Evolutionary conservation across 2,888 invertebrate genomes (phyloP).

Genomic region (Griposia aprilina): DNA sequence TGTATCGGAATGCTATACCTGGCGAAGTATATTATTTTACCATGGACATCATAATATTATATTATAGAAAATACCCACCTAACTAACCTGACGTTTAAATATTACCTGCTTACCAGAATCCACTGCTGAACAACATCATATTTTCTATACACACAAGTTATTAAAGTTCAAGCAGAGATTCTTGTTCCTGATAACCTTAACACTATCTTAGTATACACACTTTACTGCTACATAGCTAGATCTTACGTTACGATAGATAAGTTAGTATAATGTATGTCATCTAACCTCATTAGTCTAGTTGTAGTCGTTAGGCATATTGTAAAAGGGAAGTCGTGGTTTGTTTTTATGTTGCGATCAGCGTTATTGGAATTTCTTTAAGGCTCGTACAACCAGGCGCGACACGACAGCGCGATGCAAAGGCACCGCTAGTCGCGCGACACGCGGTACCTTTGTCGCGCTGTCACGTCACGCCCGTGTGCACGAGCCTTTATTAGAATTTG

Average conservation of each 20-base stretch:
- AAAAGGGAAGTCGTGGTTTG: neutral
- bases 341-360: neutral
- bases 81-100: neutral
- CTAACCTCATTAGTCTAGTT: constrained; percentile 8
- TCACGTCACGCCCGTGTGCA: too few relatives aligned
- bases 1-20: too few relatives aligned
- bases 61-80: neutral
- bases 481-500: neutral
- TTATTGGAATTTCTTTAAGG: neutral
- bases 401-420: too few relatives aligned
- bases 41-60: neutral
- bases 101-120: constrained; percentile 19
- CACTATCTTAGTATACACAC: constrained; percentile 25
- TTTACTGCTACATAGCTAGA: constrained; percentile 27
- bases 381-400: too few relatives aligned
- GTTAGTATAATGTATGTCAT: constrained; percentile 26
- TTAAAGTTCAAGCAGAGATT: constrained; percentile 47
- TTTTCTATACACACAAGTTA: constrained; percentile 39
- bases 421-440: too few relatives aligned
- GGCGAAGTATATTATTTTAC: too few relatives aligned
- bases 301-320: neutral
- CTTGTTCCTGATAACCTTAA: constrained; percentile 51
- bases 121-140: constrained; percentile 36
- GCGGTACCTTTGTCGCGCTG: too few relatives aligned
- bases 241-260: constrained; percentile 21